Base-by-base conservation (phyloP, 2,113 vertebrate species). In the Struthio camelus region DNA sequence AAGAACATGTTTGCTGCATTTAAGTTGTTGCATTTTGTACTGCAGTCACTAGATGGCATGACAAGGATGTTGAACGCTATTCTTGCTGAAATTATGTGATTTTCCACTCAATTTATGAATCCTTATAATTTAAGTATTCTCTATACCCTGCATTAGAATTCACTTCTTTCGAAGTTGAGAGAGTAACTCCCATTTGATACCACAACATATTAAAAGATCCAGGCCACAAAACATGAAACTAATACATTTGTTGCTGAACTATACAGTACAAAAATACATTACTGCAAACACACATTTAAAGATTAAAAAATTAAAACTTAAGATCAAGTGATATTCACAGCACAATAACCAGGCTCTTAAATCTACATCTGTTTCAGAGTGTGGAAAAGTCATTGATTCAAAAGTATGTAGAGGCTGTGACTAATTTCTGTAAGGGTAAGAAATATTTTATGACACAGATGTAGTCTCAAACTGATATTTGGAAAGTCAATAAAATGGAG, bases 41-140 rank as follows among this genome's bases (percentile, higher is more conserved):
- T 95, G 56, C 4, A 6, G 78, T 96, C 97, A 97, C 96, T 98
- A 98, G 97, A 95, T 97, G 97, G 96, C 97, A 97, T 4, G 13
- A 91, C 38, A 96, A 97, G 87, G 92, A 97, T 85, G 46, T 16
- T 53, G 66, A 32, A 96, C 46, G 30, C 34, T 1, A 78, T 82
- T 72, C 62, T 27, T 87, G 30, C 2, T 46, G 92, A 50, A 96
- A 80, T 34, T 14, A 46, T 3, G 7, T 6, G 7, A 51, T 25
- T 85, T 92, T 65, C 71, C 56, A 65, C 46, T 77, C 70, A 17
- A 22, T 67, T 58, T 61, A 56, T 8, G 3, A 69, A 66, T 48
- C 27, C 36, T 80, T 64, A 22, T n/a, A 62, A 24, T 82, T 85
- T 61, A 75, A 84, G 22, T 6, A 2, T 78, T 87, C 80, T 73